Evolutionary conservation across 2,888 invertebrate genomes (phyloP).

Genomic region (Leucozona laternaria): DNA sequence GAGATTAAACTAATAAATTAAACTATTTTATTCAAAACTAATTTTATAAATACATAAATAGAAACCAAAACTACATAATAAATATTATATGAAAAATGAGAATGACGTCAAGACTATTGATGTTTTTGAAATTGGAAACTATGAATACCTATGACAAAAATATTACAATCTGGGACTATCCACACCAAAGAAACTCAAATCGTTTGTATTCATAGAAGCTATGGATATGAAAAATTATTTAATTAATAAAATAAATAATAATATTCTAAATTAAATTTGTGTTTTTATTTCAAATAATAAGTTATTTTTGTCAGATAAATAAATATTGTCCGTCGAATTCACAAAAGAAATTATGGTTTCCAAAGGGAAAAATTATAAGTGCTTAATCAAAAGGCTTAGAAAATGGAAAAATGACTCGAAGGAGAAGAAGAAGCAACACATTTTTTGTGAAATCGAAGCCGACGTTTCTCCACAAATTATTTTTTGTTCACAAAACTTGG

Average conservation of each 20-base stretch:
- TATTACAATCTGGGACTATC: slow-evolving; percentile 34
- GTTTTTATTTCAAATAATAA: background rate
- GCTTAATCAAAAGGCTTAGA: too few species aligned
- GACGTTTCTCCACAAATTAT: too few species aligned
- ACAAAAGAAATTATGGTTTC: too few species aligned
- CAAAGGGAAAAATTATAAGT: too few species aligned
- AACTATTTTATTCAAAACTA: slow-evolving; percentile 58
- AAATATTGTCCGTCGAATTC: background rate
- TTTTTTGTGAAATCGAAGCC: too few species aligned
- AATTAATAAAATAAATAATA: slow-evolving; percentile 58
- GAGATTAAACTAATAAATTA: slow-evolving; percentile 62
- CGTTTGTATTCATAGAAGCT: slow-evolving; percentile 60
- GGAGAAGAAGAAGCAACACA: too few species aligned
- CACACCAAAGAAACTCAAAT: slow-evolving; percentile 74
- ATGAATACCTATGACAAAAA: slow-evolving; percentile 17
- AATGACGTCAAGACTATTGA: background rate
- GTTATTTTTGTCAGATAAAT: too few species aligned
- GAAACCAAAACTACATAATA: background rate
- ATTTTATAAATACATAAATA: slow-evolving; percentile 56
- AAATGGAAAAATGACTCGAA: too few species aligned
- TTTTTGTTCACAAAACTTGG: too few species aligned
- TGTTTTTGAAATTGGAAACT: slow-evolving; percentile 6
- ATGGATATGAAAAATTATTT: slow-evolving; percentile 64
- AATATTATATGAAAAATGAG: background rate
- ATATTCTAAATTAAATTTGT: slow-evolving; percentile 31